These are phyloP conservation scores for Graphium colonna DNA, from an alignment of 2,888 invertebrate species.

Conservation along the genomic window DNA sequence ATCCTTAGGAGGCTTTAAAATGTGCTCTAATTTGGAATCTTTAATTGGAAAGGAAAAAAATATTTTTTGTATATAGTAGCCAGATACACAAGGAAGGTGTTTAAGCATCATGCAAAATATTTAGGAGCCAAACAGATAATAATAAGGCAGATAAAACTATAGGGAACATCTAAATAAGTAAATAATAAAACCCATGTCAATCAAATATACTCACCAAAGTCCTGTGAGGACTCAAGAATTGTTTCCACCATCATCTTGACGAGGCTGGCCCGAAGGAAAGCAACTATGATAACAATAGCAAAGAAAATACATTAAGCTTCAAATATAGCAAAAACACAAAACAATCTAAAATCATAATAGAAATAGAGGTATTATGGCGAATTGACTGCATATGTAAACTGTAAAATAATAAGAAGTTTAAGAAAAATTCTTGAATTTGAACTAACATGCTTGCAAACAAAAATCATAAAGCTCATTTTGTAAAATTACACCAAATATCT, in stretches of 20 bases:
- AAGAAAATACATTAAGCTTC: slow-evolving; percentile 38
- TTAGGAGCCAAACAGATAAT: neutral
- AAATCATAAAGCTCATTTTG: too few relatives aligned
- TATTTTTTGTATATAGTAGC: too few relatives aligned
- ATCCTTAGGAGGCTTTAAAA: too few relatives aligned
- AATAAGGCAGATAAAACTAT: neutral
- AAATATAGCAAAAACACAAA: neutral
- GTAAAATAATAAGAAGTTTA: too few relatives aligned
- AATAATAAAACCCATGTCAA: too few relatives aligned
- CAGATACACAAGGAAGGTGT: too few relatives aligned
- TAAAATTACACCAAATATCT: slow-evolving; percentile 1
- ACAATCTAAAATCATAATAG: neutral
- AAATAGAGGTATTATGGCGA: neutral
- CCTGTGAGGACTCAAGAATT: slow-evolving; percentile 71
- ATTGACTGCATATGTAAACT: neutral
- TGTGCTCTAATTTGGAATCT: too few relatives aligned
- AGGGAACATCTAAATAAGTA: too few relatives aligned
- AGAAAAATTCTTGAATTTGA: too few relatives aligned
- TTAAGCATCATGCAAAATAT: too few relatives aligned
- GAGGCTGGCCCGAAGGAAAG: slow-evolving; percentile 42
- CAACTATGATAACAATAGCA: slow-evolving; percentile 50
- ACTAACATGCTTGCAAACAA: too few relatives aligned
- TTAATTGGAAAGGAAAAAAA: too few relatives aligned
- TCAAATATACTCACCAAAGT: slow-evolving; percentile 76
- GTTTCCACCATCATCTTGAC: slow-evolving; percentile 76